These are phyloP conservation scores for Oryzias celebensis DNA, from an alignment of 2,113 vertebrate species.

Conservation along the genomic window DNA sequence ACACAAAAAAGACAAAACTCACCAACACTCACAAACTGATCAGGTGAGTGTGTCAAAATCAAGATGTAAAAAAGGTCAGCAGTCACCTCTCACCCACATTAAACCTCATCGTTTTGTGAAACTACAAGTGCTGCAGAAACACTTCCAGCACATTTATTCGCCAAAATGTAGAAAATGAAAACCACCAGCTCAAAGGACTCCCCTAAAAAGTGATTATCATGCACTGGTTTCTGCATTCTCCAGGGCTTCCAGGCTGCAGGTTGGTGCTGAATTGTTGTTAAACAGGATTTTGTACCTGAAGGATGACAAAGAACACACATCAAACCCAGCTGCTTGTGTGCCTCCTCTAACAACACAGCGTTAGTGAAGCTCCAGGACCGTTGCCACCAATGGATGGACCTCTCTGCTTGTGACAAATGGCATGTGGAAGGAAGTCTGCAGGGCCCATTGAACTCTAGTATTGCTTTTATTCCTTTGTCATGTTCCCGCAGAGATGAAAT, in stretches of 20 bases:
- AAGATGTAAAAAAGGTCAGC: too few species aligned
- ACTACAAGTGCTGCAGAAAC: too few species aligned
- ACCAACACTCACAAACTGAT: too few species aligned
- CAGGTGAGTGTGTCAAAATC: too few species aligned
- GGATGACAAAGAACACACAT: constrained; percentile 7
- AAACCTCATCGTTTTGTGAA: background rate
- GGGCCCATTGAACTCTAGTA: constrained; percentile 65
- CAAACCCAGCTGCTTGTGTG: background rate
- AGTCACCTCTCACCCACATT: background rate
- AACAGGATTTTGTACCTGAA: constrained; percentile 4
- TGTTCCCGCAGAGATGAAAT: constrained; percentile 68
- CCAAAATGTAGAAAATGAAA: too few species aligned
- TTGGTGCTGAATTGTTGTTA: background rate
- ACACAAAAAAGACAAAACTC: too few species aligned
- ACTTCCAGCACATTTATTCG: too few species aligned
- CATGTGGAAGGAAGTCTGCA: constrained; percentile 61
- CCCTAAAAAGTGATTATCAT: too few species aligned
- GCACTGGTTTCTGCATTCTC: too few species aligned
- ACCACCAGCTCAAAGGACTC: too few species aligned
- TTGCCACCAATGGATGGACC: constrained; percentile 31
- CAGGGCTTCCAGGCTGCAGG: too few species aligned
- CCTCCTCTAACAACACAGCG: constrained; percentile 22
- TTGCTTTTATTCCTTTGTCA: constrained; percentile 64
- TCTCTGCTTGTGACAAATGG: constrained; percentile 65
- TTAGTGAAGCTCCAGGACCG: constrained; percentile 26